These are phyloP conservation scores for Chrysocyon brachyurus DNA, from an alignment of 2,797 vertebrate species.

Conservation along the genomic window DNA sequence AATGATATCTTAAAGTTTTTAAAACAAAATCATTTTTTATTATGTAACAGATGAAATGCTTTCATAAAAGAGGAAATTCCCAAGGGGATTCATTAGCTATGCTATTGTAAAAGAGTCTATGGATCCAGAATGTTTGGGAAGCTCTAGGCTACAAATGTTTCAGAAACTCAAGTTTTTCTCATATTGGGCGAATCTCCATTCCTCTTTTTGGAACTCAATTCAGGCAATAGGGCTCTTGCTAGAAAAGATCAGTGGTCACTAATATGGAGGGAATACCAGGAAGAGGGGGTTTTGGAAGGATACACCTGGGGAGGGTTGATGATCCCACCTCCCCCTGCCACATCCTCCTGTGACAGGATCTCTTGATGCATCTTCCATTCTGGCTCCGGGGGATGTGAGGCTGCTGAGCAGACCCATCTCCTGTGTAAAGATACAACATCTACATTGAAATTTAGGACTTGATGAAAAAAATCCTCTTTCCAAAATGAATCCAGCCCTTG, in stretches of 20 bases:
- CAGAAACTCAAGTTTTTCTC: neutral
- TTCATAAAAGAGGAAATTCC: neutral
- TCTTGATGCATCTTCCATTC: neutral
- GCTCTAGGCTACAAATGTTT: neutral
- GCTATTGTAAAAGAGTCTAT: neutral
- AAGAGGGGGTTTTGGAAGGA: neutral
- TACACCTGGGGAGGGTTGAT: rapidly evolving
- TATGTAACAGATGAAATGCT: neutral
- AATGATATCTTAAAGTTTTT: neutral
- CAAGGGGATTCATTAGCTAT: neutral
- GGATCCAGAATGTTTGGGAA: neutral
- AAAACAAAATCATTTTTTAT: neutral
- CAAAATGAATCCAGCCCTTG: neutral
- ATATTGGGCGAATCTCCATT: neutral
- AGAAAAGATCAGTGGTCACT: neutral
- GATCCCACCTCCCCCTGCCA: too few species aligned
- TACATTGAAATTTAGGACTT: too few species aligned
- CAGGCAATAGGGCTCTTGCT: neutral
- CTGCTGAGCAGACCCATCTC: neutral
- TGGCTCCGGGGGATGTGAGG: rapidly evolving
- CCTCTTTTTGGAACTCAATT: neutral
- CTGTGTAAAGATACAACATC: neutral
- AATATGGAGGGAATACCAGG: neutral
- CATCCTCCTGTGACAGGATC: rapidly evolving
- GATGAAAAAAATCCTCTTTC: neutral